These are phyloP conservation scores for Dascyllus trimaculatus DNA, from an alignment of 2,113 vertebrate species.

Conservation along the genomic window DNA sequence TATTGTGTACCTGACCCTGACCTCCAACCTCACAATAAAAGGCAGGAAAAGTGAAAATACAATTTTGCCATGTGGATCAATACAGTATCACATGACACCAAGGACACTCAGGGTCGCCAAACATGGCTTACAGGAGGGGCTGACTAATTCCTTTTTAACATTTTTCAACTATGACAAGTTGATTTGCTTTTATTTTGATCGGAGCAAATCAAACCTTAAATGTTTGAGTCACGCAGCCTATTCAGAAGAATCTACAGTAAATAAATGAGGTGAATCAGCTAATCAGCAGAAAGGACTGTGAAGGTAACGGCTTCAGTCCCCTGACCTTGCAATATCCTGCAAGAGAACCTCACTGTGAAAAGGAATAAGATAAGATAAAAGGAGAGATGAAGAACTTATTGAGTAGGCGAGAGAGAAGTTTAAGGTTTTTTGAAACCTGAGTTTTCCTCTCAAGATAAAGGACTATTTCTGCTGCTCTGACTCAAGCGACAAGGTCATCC, in stretches of 20 bases:
- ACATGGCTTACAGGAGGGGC: background rate
- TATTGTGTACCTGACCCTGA: slow-evolving; percentile 38
- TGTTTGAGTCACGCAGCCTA: background rate
- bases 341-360: background rate
- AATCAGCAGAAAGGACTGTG: background rate
- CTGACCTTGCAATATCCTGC: background rate
- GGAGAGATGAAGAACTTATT: background rate
- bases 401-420: background rate
- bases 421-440: slow-evolving; percentile 14
- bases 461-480: slow-evolving; percentile 31
- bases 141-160: background rate
- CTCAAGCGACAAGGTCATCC: slow-evolving; percentile 23
- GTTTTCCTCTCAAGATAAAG: slow-evolving; percentile 3
- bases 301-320: background rate
- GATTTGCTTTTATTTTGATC: background rate
- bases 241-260: slow-evolving; percentile 1
- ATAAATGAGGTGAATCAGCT: background rate
- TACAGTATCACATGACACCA: slow-evolving; percentile 31
- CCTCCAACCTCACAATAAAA: slow-evolving; percentile 32
- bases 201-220: background rate
- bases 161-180: background rate
- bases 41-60: slow-evolving; percentile 14
- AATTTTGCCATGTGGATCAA: slow-evolving; percentile 7
- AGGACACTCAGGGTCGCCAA: slow-evolving; percentile 17
- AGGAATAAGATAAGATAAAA: background rate